Percentiles rank a stretch among this genome's conserved stretches.
phyloP scores from a whole-genome alignment of 2,797 vertebrate genomes.

The Australoheros facetus region DNA sequence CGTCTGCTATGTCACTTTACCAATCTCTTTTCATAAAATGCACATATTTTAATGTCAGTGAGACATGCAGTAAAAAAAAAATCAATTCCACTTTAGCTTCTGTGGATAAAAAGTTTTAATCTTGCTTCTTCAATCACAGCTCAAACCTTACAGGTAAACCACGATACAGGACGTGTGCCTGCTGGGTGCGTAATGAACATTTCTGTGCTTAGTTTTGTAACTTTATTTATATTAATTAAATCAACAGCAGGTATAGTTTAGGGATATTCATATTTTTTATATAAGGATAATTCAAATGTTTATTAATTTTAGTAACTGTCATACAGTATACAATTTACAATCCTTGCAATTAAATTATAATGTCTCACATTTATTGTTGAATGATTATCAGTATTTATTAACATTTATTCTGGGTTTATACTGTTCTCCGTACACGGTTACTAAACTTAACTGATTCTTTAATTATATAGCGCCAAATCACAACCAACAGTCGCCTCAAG shows the following conservation, averaged over 20 bases:
- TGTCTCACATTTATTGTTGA: not conserved
- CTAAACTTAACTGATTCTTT: too few relatives aligned
- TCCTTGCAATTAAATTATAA: not conserved
- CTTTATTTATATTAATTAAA: not conserved
- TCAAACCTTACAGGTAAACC: not conserved
- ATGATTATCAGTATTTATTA: not conserved
- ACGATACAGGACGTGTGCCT: rapidly evolving
- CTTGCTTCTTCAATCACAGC: not conserved
- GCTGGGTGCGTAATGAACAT: not conserved
- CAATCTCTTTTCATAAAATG: not conserved
- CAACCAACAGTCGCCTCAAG: too few relatives aligned
- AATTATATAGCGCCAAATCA: too few relatives aligned
- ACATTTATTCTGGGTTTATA: not conserved
- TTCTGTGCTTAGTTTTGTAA: not conserved
- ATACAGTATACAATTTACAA: not conserved
- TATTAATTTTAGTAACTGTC: not conserved
- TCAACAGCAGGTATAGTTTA: not conserved
- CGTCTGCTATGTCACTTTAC: not conserved
- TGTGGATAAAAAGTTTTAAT: not conserved
- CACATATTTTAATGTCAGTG: not conserved
- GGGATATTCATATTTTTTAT: not conserved
- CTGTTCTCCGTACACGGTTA: too few relatives aligned
- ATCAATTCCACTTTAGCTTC: not conserved
- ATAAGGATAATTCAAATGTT: not conserved
- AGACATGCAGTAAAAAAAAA: not conserved